Evolutionary conservation across 2,113 vertebrate species (phyloP).

Genomic region (Gopherus flavomarginatus): DNA sequence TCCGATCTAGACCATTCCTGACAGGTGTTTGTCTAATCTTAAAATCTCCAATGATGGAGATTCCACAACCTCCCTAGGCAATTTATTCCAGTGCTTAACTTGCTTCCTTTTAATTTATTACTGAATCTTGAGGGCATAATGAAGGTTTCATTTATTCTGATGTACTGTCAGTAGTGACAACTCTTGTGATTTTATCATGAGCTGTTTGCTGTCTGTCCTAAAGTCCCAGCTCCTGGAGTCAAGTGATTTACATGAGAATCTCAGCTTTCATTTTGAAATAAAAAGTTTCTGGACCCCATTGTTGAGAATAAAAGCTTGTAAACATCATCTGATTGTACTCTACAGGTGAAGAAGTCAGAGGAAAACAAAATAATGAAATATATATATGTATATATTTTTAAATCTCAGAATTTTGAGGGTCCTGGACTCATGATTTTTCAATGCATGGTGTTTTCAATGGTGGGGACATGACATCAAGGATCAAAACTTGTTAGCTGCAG

Average conservation of each 20-base stretch:
- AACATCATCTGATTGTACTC: background rate
- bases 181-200: background rate
- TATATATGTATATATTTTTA: background rate
- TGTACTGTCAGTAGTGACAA: background rate
- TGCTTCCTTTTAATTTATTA: background rate
- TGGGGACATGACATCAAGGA: background rate
- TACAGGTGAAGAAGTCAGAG: background rate
- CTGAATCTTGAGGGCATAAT: background rate
- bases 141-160: background rate
- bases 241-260: background rate
- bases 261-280: background rate
- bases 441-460: background rate
- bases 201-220: background rate
- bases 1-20: too few species aligned
- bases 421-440: background rate
- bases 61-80: too few species aligned
- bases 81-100: background rate
- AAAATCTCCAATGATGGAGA: too few species aligned
- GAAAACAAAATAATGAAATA: background rate
- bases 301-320: background rate
- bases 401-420: background rate
- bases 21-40: too few species aligned
- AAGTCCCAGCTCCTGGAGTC: background rate
- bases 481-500: background rate
- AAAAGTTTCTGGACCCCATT: background rate